A percentile compares a stretch with the other conserved stretches of the same genome.
phyloP scores from a whole-genome alignment of 2,797 vertebrate species.

The Acanthopagrus latus region DNA sequence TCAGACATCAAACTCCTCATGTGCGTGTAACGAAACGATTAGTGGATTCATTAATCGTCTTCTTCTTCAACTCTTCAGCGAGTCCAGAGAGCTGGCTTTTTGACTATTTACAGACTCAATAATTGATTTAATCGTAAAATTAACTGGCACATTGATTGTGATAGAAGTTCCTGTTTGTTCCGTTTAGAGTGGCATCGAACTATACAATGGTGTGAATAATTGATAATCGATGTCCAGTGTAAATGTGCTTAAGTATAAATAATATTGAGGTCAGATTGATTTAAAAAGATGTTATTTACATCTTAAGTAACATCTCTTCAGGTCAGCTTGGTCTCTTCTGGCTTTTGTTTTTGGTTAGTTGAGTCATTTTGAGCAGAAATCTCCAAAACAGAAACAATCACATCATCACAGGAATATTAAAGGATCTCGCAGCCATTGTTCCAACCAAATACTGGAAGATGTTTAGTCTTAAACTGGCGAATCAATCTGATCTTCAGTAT shows the following conservation, averaged over 20 bases:
- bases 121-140: background rate
- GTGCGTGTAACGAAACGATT: too few relatives aligned
- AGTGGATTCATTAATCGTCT: too few relatives aligned
- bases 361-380: background rate
- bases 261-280: background rate
- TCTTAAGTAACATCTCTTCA: background rate
- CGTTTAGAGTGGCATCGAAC: too few relatives aligned
- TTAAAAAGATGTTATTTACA: background rate
- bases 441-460: background rate
- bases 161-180: too few relatives aligned
- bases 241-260: too few relatives aligned
- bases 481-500: background rate
- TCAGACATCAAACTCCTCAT: background rate
- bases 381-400: background rate
- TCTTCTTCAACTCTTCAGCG: too few relatives aligned
- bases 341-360: background rate
- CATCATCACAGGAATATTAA: background rate
- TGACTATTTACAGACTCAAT: background rate
- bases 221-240: too few relatives aligned
- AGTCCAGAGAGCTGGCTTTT: too few relatives aligned
- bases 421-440: background rate
- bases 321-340: too few relatives aligned
- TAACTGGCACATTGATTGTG: background rate
- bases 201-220: too few relatives aligned
- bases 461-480: background rate